phyloP scores from a whole-genome alignment of 2,888 invertebrate genomes.

The Pyrgus malvae region DNA sequence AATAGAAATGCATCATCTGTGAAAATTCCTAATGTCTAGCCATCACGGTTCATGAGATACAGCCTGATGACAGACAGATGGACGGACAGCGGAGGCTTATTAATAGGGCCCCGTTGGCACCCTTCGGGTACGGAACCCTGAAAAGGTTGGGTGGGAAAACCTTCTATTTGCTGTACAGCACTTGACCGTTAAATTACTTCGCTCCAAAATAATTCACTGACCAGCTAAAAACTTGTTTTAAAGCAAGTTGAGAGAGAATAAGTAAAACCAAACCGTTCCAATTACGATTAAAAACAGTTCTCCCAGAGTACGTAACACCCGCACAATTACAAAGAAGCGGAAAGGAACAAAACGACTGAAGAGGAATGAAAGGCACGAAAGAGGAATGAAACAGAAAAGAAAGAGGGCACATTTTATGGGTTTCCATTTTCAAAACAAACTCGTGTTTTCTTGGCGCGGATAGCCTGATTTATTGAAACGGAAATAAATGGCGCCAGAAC shows the following conservation, averaged over 20 bases:
- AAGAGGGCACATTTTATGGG: constrained; percentile 35
- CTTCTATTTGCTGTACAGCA: no score
- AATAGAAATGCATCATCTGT: no score
- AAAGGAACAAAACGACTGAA: constrained; percentile 10
- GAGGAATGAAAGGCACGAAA: constrained; percentile 10
- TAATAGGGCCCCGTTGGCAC: no score
- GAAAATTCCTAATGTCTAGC: no score
- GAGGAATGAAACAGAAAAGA: constrained; percentile 29
- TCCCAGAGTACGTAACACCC: constrained; percentile 6
- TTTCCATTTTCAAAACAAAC: constrained; percentile 40
- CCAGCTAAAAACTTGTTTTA: neutral
- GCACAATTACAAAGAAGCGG: constrained; percentile 10
- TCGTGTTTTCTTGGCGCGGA: constrained; percentile 36
- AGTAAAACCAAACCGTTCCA: neutral
- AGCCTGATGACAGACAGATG: no score
- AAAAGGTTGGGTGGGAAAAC: no score
- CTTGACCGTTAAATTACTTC: no score
- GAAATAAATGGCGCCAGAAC: constrained; percentile 37
- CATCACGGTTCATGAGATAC: no score
- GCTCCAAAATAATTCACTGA: no score
- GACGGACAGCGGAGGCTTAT: no score
- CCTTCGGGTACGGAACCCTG: no score
- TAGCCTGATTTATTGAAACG: constrained; percentile 40
- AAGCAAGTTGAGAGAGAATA: neutral
- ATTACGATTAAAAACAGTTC: neutral